Percentiles rank a stretch among this genome's conserved stretches.
Conservation (phyloP, 2,797 vertebrate genomes). For the Eurystomus glaucurus region DNA sequence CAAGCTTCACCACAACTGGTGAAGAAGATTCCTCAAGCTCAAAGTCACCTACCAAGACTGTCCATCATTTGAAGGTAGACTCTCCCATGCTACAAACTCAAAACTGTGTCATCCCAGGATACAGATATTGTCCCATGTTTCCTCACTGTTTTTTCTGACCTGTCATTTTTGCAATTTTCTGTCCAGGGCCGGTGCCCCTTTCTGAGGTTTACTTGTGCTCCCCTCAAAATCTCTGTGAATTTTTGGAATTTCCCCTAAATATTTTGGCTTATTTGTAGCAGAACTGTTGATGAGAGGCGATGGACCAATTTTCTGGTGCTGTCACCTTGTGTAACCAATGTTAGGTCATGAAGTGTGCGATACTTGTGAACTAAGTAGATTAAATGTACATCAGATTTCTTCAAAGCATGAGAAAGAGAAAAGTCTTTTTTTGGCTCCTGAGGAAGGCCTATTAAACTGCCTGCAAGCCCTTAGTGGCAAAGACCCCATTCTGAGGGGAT, state of each 20-base stretch:
- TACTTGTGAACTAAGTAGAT: background rate
- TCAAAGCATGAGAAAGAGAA: background rate
- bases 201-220: background rate
- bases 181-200: background rate
- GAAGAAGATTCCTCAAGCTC: conserved; percentile 2
- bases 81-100: background rate
- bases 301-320: background rate
- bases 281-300: background rate
- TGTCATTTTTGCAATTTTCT: background rate
- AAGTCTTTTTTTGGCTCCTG: background rate
- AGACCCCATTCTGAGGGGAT: background rate
- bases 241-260: background rate
- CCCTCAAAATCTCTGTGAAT: background rate
- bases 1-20: background rate
- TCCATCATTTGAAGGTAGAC: background rate
- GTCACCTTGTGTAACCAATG: background rate
- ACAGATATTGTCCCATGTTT: background rate
- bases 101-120: background rate
- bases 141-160: background rate
- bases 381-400: background rate
- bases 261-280: background rate
- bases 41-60: background rate
- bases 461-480: background rate
- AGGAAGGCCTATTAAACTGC: background rate
- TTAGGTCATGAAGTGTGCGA: background rate